phyloP scores from a whole-genome alignment of 2,113 vertebrate genomes.

The Coturnix japonica region DNA sequence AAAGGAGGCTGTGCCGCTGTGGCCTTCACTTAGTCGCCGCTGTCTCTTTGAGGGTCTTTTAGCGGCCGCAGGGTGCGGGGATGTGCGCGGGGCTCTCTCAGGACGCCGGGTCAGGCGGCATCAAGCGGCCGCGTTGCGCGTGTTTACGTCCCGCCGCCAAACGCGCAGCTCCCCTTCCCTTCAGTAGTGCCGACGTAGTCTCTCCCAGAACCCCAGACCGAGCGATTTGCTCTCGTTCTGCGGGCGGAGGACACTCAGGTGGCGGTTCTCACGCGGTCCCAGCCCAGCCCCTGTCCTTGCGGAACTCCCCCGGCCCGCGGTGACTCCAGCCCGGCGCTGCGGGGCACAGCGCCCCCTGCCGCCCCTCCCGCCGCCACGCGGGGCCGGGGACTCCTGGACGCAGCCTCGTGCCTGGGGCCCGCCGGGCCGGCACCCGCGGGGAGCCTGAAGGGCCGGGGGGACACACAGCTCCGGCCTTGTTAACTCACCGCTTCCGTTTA shows the following conservation, averaged over 20 bases:
- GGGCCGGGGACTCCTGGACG: neutral
- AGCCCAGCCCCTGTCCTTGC: neutral
- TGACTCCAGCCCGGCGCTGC: neutral
- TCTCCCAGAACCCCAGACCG: accelerated
- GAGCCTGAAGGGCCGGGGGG: neutral
- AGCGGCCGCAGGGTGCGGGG: neutral
- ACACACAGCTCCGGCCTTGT: neutral
- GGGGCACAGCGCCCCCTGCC: neutral
- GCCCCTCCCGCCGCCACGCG: neutral
- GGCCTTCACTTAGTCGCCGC: neutral
- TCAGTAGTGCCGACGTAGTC: accelerated
- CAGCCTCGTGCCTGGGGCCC: neutral
- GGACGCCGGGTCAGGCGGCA: neutral
- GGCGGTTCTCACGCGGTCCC: accelerated
- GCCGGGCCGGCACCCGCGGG: neutral
- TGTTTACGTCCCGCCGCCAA: neutral
- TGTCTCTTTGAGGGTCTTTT: neutral
- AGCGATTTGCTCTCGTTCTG: accelerated
- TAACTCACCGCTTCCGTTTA: neutral
- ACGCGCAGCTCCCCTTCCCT: neutral
- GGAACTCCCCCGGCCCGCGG: accelerated
- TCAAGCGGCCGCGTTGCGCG: neutral
- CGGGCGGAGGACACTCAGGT: neutral
- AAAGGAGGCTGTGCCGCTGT: neutral
- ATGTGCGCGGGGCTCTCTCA: neutral